Conservation (phyloP, 64 coral and sea anemone species). For the Montipora foliosa region DNA sequence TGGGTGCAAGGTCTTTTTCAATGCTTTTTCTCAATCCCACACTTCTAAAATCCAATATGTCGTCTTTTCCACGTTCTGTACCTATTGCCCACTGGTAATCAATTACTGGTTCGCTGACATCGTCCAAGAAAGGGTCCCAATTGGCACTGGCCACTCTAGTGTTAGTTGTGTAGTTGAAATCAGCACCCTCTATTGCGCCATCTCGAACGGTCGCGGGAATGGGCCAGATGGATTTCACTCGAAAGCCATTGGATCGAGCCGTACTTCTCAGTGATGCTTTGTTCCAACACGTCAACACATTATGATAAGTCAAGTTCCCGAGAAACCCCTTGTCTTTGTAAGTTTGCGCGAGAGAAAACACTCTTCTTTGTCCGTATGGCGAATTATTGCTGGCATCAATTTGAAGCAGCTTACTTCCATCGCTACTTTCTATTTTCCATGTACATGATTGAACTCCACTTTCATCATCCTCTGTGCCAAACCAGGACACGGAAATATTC, state of each 20-base stretch:
- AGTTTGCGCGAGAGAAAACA: slow-evolving; percentile 5
- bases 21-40: background rate
- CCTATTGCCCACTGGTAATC: slow-evolving; percentile 80
- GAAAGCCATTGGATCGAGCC: background rate
- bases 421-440: no score
- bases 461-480: slow-evolving; percentile 62
- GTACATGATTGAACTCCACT: slow-evolving; percentile 34
- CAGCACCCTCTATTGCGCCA: slow-evolving; percentile 28
- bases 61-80: slow-evolving; percentile 46
- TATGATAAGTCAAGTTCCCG: slow-evolving; percentile 49
- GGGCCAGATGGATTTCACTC: slow-evolving; percentile 61
- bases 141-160: no score
- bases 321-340: background rate
- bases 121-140: no score
- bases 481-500: background rate
- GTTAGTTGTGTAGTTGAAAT: slow-evolving; percentile 46
- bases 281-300: slow-evolving; percentile 14
- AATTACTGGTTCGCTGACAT: slow-evolving; percentile 64
- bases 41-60: slow-evolving; percentile 4
- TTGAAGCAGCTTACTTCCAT: no score
- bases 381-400: background rate
- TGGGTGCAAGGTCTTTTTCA: background rate
- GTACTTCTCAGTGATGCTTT: no score
- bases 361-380: slow-evolving; percentile 1
- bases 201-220: slow-evolving; percentile 58